Conservation (phyloP, 2,888 invertebrate species). For the Synergus itoensis region DNA sequence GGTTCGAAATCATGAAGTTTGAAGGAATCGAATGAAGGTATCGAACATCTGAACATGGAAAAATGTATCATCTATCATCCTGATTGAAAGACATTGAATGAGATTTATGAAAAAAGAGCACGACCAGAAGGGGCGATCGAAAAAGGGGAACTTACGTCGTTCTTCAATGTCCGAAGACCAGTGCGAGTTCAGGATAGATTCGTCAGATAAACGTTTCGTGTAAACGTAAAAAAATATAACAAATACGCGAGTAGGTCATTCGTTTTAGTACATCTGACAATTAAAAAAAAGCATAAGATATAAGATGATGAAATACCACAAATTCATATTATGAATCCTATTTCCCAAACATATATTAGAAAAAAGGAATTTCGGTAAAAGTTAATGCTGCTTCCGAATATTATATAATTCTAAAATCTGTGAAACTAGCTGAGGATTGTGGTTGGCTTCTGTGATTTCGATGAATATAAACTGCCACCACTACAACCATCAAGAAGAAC, state of each 20-base stretch:
- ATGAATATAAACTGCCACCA: constrained; percentile 57
- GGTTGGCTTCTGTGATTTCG: constrained; percentile 64
- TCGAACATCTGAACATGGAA: constrained; percentile 14
- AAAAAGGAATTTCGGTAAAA: not conserved
- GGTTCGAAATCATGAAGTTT: constrained; percentile 13
- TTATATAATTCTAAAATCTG: not conserved
- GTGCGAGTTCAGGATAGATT: constrained; percentile 30
- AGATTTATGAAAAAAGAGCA: constrained; percentile 55
- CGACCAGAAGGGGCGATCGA: constrained; percentile 36
- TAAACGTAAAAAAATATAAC: constrained; percentile 13
- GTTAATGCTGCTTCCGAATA: too few relatives aligned
- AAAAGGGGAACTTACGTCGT: constrained; percentile 48
- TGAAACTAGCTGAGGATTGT: constrained; percentile 59
- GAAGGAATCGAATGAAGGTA: not conserved
- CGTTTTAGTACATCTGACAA: not conserved
- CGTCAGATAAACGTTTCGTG: not conserved
- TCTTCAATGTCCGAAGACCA: constrained; percentile 56
- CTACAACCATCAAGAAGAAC: constrained; percentile 47
- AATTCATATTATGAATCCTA: not conserved
- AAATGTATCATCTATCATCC: constrained; percentile 68
- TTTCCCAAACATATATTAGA: too few relatives aligned
- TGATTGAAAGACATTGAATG: constrained; percentile 74
- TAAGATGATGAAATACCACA: not conserved
- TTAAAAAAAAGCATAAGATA: not conserved
- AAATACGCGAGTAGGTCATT: not conserved